Evolutionary conservation across 2,888 invertebrate species (phyloP).

Genomic region (Bombylius major): DNA sequence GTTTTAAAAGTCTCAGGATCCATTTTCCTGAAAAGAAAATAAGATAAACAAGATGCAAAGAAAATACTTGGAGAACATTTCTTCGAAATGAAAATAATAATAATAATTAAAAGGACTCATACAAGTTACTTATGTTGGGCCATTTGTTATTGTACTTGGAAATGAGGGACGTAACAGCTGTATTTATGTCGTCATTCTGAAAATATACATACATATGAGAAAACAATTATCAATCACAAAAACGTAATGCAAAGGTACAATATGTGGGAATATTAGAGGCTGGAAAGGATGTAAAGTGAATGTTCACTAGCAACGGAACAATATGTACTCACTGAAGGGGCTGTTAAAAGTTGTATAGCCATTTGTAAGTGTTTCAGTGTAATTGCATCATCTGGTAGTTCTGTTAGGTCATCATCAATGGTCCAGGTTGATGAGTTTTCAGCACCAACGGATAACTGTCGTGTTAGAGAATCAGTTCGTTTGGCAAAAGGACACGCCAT

Average conservation of each 20-base stretch:
- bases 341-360: conserved; percentile 66
- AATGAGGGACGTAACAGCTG: conserved; percentile 52
- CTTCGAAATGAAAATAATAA: neutral
- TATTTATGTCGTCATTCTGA: conserved; percentile 52
- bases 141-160: conserved; percentile 45
- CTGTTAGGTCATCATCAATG: conserved; percentile 31
- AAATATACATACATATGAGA: neutral
- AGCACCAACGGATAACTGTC: conserved; percentile 33
- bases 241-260: no score
- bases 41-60: no score
- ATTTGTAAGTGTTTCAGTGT: conserved; percentile 63
- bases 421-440: conserved; percentile 26
- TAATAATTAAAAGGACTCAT: conserved; percentile 11
- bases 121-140: conserved; percentile 36
- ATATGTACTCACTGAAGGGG: conserved; percentile 55
- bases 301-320: no score
- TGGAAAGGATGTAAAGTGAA: no score
- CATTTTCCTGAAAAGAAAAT: conserved; percentile 25
- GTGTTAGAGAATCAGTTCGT: conserved; percentile 29
- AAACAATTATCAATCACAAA: no score
- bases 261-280: no score
- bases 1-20: conserved; percentile 28
- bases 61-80: neutral
- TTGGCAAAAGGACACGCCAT: conserved; percentile 37
- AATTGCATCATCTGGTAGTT: conserved; percentile 34